Percentiles rank a stretch among this genome's conserved stretches.
Evolutionary conservation across 2,888 invertebrate genomes (phyloP).

Genomic region (Drosophila eohydei): DNA sequence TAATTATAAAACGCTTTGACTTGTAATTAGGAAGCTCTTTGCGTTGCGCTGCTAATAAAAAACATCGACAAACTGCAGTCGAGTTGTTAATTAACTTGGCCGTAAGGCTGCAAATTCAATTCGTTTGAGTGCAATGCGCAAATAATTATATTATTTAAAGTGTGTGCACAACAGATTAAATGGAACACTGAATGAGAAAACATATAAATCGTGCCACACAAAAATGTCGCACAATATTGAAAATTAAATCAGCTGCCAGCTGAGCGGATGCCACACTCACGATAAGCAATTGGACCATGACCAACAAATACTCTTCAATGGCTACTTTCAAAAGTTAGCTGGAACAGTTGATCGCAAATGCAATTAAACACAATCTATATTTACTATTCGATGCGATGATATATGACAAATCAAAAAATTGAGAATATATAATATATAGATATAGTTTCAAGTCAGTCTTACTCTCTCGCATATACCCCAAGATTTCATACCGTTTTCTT

Average conservation of each 20-base stretch:
- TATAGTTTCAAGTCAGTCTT: too few species aligned
- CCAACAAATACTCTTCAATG: constrained; percentile 1
- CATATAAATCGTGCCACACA: constrained; percentile 40
- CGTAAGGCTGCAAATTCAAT: constrained; percentile 41
- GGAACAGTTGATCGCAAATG: not conserved
- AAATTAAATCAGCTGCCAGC: constrained; percentile 38
- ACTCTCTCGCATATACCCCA: not conserved
- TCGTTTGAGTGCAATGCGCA: constrained; percentile 36
- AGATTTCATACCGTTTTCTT: not conserved
- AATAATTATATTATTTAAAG: constrained; percentile 44
- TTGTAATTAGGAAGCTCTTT: constrained; percentile 59
- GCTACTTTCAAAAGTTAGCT: not conserved
- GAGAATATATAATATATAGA: not conserved
- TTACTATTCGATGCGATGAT: not conserved
- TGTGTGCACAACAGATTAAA: constrained; percentile 56
- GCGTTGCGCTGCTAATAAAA: constrained; percentile 56
- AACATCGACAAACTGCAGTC: constrained; percentile 45
- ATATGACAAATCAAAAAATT: not conserved
- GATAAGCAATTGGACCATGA: not conserved
- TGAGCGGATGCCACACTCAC: not conserved
- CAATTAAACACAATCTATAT: not conserved
- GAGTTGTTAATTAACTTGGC: constrained; percentile 64
- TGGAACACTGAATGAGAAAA: constrained; percentile 12
- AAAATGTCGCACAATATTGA: constrained; percentile 52
- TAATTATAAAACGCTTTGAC: constrained; percentile 63